Conservation (phyloP, 2,113 vertebrate species). For the Phocoena phocoena region DNA sequence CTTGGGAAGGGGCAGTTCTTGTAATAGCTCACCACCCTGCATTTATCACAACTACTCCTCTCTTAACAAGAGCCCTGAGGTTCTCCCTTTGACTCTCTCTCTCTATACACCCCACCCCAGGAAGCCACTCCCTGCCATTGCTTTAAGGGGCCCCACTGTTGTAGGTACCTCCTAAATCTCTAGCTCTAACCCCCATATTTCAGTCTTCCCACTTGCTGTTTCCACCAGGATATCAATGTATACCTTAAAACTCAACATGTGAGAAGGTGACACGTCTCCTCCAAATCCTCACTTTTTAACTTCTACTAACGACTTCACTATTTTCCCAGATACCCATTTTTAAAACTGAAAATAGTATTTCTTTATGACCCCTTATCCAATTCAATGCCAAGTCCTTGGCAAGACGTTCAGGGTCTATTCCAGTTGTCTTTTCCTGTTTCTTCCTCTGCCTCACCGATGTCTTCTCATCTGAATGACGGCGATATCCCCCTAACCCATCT, state of each 20-base stretch:
- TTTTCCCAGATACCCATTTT: background rate
- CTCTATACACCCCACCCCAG: accelerated
- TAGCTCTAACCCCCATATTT: background rate
- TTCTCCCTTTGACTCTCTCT: background rate
- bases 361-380: background rate
- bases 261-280: background rate
- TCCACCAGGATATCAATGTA: background rate
- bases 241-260: background rate
- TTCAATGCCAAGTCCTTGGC: background rate
- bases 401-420: background rate
- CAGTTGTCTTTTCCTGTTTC: background rate
- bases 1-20: background rate
- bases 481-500: background rate
- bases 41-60: background rate
- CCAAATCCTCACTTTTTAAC: background rate
- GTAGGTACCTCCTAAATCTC: background rate
- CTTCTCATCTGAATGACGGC: background rate
- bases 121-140: background rate
- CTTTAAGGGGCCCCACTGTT: background rate
- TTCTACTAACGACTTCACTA: background rate
- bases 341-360: background rate
- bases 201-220: background rate
- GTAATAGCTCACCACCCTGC: background rate
- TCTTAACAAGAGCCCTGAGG: background rate
- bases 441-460: background rate